Evolutionary conservation across 2,888 invertebrate genomes (phyloP).

Genomic region (Nemotelus pantherinus): DNA sequence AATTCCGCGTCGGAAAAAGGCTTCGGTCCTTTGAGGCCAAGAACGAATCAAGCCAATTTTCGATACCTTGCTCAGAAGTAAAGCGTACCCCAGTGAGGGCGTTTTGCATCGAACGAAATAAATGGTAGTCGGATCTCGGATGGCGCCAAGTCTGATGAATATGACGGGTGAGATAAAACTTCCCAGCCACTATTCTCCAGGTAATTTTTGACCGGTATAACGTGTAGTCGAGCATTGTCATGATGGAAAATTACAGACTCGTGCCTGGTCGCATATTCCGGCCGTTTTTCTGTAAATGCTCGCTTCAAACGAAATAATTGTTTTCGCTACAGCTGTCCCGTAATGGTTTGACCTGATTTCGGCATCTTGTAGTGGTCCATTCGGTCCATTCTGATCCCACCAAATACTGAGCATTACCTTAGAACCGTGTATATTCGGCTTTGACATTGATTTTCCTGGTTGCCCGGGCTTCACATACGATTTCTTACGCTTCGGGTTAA

Average conservation of each 20-base stretch:
- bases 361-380: slow-evolving; percentile 44
- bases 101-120: slow-evolving; percentile 42
- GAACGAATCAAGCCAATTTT: slow-evolving; percentile 47
- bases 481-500: slow-evolving; percentile 45
- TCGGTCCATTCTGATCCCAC: slow-evolving; percentile 36
- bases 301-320: slow-evolving; percentile 33
- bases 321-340: slow-evolving; percentile 24
- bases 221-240: slow-evolving; percentile 38
- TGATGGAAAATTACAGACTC: slow-evolving; percentile 25
- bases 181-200: slow-evolving; percentile 36
- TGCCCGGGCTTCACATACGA: slow-evolving; percentile 10
- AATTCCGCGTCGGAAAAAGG: slow-evolving; percentile 32
- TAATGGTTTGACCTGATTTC: slow-evolving; percentile 43
- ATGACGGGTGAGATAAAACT: slow-evolving; percentile 45
- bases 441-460: slow-evolving; percentile 8
- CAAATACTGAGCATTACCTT: slow-evolving; percentile 44
- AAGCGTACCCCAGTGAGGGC: slow-evolving; percentile 39
- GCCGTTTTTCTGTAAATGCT: slow-evolving; percentile 35
- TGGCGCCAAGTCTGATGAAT: slow-evolving; percentile 41
- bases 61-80: slow-evolving; percentile 38
- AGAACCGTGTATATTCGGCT: slow-evolving; percentile 46
- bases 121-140: slow-evolving; percentile 34
- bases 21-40: slow-evolving; percentile 29
- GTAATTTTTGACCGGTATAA: slow-evolving; percentile 14
- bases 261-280: slow-evolving; percentile 40